Base-by-base conservation (phyloP, 2,888 invertebrate species). In the Eristalis intricaria region DNA sequence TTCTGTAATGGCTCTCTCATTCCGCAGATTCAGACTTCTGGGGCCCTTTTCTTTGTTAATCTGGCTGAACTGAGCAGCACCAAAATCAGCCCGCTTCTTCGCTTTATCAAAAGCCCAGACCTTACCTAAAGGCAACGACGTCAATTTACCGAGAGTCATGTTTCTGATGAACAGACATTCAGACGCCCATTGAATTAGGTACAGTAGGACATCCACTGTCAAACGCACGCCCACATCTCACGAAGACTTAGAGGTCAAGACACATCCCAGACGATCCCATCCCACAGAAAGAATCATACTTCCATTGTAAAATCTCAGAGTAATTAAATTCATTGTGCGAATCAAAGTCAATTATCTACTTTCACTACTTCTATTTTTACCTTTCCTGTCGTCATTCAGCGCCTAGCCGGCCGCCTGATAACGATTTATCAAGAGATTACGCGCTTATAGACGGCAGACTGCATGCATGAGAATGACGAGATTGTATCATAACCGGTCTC, bases 321-420 rank as follows among this genome's bases (percentile, higher is more conserved):
- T n/a, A 50, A 50, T 50, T 50, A 50, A 19, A n/a, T 50, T 50
- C 64, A 78, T 35, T 23, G 38, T 43, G 56, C 19, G 50, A 61
- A 74, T 61, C 71, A 80, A 56, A 63, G 35, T 60, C 73, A 60
- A 80, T 73, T 68, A 68, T n/a, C 8, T 38, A 74, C 74, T 80
- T 80, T 80, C 80, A 74, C 80, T 56, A 22, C 13, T 19, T 19
- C 4, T 73, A 22, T 43, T 66, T 61, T 58, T 68, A 68, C 26
- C 10, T 19, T 11, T 38, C 63, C 19, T 26, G 4, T 70, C 29
- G 32, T 19, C 13, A 35, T 5, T 2, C 19, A 1, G 50, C 50
- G 10, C 7, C 19, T 50, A 19, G 19, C 26, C 4, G 23, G 35
- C 11, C 13, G 65, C 43, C 23, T 23, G n/a, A 63, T 50, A 50